phyloP scores from a whole-genome alignment of 2,113 vertebrate species.

The Nerophis ophidion region DNA sequence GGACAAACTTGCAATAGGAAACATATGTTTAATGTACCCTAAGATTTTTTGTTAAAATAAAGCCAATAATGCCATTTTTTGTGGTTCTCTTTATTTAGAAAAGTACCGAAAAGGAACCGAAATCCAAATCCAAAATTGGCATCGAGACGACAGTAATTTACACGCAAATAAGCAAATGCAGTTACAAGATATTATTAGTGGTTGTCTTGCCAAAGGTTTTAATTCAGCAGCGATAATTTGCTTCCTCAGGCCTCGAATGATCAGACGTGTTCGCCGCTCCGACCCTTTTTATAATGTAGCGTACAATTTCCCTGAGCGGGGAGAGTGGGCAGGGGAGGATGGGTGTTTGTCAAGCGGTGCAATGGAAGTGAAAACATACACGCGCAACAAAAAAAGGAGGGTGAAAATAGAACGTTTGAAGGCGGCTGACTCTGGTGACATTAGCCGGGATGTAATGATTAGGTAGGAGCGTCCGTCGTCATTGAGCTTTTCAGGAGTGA shows the following conservation, averaged over 20 bases:
- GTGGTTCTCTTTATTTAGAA: no score
- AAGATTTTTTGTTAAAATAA: no score
- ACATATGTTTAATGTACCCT: no score
- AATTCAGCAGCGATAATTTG: constrained; percentile 99
- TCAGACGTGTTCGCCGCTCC: constrained; percentile 88
- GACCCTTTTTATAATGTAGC: constrained; percentile 94
- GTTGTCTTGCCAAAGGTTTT: constrained; percentile 74
- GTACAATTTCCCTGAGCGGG: constrained; percentile 70
- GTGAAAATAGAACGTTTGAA: constrained; percentile 65
- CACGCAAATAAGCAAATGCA: no score
- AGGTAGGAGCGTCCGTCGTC: constrained; percentile 75
- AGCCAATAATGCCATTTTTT: no score
- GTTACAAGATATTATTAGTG: constrained; percentile 39
- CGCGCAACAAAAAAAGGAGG: constrained; percentile 30
- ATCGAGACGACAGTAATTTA: no score
- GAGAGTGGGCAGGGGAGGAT: constrained; percentile 3
- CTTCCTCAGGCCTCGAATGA: constrained; percentile 85
- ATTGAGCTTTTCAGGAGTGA: constrained; percentile 76
- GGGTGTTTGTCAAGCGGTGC: constrained; percentile 54
- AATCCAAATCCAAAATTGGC: no score
- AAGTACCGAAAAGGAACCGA: no score
- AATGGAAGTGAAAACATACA: constrained; percentile 37
- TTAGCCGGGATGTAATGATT: constrained; percentile 85
- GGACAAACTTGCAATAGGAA: no score
- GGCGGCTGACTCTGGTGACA: constrained; percentile 85